Evolutionary conservation across 92 coral and sea anemone species (phyloP), one percentile per base, ranked within the genome.

Genomic region (Anthopleura xanthogrammica): DNA sequence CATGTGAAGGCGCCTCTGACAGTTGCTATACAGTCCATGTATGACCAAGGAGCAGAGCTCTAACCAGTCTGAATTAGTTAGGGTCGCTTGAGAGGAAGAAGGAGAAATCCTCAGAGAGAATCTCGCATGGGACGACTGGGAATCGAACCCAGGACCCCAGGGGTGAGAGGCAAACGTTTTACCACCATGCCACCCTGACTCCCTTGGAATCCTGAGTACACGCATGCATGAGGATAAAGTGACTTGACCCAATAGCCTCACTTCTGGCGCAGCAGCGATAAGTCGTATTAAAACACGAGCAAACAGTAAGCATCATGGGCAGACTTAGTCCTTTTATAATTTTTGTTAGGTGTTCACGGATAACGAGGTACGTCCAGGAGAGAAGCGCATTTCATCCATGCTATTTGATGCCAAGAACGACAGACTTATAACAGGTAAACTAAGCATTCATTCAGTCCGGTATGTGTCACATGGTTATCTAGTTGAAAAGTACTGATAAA

Each of bases 351-450:
- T 96, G 40, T 96, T 96, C 48, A 96, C 99, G 11, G 98, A 95
- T 84, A 96, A 93, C 82, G 98, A 92, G 76, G 89, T 92, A 54
- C 93, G 96, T 29, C 99, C 99, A 24, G 98, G 98, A 66, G 99
- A 96, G 78, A 96, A 94, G 83, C 90, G 99, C 60, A 94, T 96
- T 41, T 87, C 98, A 20, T 92, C 98, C 52, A 94, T 96, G 98
- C 86, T 96, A 74, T 96, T 88, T 92, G 99, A 96, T 57, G 95
- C 97, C 24, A 94, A 96, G 60, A 93, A 95, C 81, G 99, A 96
- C 83, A 87, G 98, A 39, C 93, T 96, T 3, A 94, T 94, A 17
- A 94, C 99, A 92, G 99, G 98, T 95, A 82, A 20, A n/a, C 70
- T 20, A 68, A 68, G 12, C 0, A 60, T 1, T 60, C 5, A 60